These are phyloP conservation scores for Plodia interpunctella DNA, from an alignment of 1,140 invertebrate genomes.

Conservation along the genomic window DNA sequence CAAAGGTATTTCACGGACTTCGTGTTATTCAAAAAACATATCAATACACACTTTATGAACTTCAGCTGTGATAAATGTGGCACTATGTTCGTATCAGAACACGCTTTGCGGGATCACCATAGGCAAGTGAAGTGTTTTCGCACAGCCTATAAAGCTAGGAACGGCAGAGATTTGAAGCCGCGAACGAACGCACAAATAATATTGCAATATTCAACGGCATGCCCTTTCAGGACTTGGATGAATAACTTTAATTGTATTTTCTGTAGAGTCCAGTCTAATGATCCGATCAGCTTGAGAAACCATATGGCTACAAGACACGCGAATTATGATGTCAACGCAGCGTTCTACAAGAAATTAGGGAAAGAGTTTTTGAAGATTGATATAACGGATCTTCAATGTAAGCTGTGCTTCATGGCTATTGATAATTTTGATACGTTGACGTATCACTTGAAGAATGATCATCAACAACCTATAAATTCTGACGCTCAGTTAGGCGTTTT, in stretches of 20 bases:
- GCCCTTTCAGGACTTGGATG: conserved; percentile 62
- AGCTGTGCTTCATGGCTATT: conserved; percentile 57
- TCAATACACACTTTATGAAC: conserved; percentile 59
- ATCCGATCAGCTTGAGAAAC: conserved; percentile 46
- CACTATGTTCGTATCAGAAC: conserved; percentile 55
- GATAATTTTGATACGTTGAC: conserved; percentile 50
- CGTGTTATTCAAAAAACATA: conserved; percentile 55
- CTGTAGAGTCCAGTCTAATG: conserved; percentile 54
- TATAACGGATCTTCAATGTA: conserved; percentile 44
- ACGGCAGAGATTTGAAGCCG: conserved; percentile 48
- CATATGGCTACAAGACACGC: conserved; percentile 53
- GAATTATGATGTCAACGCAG: conserved; percentile 53
- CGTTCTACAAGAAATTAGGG: conserved; percentile 64
- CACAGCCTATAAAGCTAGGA: conserved; percentile 55
- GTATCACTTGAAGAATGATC: conserved; percentile 56
- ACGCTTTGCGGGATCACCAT: conserved; percentile 52
- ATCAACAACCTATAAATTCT: conserved; percentile 54
- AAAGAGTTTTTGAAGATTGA: conserved; percentile 60
- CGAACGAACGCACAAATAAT: conserved; percentile 63
- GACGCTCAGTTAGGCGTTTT: conserved; percentile 57
- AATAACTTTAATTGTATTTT: conserved; percentile 66
- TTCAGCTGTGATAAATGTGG: conserved; percentile 65
- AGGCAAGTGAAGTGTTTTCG: conserved; percentile 62
- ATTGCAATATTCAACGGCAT: conserved; percentile 57
- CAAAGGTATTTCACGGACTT: conserved; percentile 45